A percentile compares a stretch with the other conserved stretches of the same genome.
Conservation (phyloP, 2,113 vertebrate genomes). For the Casuarius casuarius region DNA sequence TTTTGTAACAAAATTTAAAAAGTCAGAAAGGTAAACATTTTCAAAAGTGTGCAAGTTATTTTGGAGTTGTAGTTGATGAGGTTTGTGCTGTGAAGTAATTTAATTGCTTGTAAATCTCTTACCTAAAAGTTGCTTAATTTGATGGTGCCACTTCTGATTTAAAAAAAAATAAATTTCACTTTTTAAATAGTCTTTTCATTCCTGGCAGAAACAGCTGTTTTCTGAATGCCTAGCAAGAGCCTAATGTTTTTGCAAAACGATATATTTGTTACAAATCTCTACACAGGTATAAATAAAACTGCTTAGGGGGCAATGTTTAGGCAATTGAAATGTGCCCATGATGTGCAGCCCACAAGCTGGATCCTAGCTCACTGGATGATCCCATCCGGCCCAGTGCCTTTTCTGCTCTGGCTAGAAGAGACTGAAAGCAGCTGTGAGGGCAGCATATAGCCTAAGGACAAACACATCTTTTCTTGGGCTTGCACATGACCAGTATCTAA, state of each 20-base stretch:
- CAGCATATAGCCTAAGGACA: background rate
- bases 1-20: background rate
- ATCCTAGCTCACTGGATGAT: background rate
- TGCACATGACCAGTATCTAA: background rate
- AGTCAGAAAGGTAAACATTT: background rate
- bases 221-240: background rate
- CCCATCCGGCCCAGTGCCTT: background rate
- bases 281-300: background rate
- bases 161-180: background rate
- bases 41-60: background rate
- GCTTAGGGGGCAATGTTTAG: background rate
- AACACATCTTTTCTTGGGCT: background rate
- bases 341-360: background rate
- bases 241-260: background rate
- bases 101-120: background rate
- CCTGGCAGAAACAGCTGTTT: background rate
- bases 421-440: background rate
- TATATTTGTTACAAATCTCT: background rate
- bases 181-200: background rate
- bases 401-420: background rate
- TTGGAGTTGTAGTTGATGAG: background rate
- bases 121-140: background rate
- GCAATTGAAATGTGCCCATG: background rate
- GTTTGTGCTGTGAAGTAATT: background rate
- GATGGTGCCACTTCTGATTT: background rate